Evolutionary conservation across 2,113 vertebrate genomes (phyloP), one percentile per base, ranked within the genome.

Genomic region (Tinamus guttatus): DNA sequence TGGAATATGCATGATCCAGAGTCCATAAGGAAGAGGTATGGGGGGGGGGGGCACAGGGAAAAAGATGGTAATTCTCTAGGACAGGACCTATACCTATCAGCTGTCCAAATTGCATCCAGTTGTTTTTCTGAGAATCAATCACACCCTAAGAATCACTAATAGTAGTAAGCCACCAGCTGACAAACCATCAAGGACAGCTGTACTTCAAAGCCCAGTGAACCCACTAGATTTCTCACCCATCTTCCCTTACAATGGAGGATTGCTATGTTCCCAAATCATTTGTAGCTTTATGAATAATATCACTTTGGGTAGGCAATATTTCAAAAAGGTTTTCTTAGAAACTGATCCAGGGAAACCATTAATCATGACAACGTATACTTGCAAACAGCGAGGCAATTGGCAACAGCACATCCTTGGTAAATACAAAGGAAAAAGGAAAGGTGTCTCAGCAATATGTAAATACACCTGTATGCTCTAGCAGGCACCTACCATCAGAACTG

Each of bases 241-340:
- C 7, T 80, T 82, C 32, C 83, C 17, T 41, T 78, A n/a, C 68
- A 25, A 78, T 11, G 5, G 6, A 4, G 38, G 30, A 51, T 32
- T 77, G 73, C 24, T 34, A 16, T 0, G 0, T 2, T 81, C 28
- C 15, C 47, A n/a, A 34, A 4, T 25, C 41, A 27, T 41, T 11
- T 52, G 18, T 15, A 11, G 8, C 54, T 63, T 86, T 51, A 67
- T 43, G n/a, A 70, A 47, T 10, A 6, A 5, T 22, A 38, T 73
- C 30, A 43, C 30, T 41, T 22, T 5, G 4, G 3, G 30, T 27
- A 70, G 13, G 45, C 28, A 84, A n/a, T 5, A 38, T 74, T 77
- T 38, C 30, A 83, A 60, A 41, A 73, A 49, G 24, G 24, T 8
- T 52, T 62, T 28, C 75, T 67, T 28, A 76, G 13, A 63, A 69